Conservation (phyloP, 2,888 invertebrate genomes). For the Caenorhabditis sp. region DNA sequence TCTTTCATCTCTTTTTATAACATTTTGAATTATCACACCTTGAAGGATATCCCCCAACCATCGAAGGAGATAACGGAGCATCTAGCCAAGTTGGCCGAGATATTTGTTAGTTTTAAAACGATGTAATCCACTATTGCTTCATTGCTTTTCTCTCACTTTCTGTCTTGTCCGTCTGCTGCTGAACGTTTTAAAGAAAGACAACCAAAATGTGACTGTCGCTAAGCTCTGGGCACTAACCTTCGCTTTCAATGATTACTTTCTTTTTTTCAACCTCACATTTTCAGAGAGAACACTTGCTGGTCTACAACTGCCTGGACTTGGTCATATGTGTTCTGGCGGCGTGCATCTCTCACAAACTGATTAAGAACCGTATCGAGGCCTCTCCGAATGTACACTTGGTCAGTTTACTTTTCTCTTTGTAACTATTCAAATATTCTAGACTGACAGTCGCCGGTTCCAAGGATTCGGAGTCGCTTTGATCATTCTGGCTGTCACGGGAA, state of each 20-base stretch:
- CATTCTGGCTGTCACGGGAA: slow-evolving; percentile 39
- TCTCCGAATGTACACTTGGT: slow-evolving; percentile 61
- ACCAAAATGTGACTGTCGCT: background rate
- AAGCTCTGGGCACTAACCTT: background rate
- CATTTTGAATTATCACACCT: slow-evolving; percentile 3
- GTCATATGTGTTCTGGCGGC: slow-evolving; percentile 56
- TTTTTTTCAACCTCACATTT: slow-evolving; percentile 3
- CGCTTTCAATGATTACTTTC: background rate
- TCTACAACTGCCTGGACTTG: slow-evolving; percentile 58
- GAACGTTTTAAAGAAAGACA: background rate
- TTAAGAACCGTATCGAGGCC: slow-evolving; percentile 54
- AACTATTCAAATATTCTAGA: slow-evolving; percentile 29
- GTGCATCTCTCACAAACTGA: slow-evolving; percentile 56
- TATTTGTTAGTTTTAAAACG: slow-evolving; percentile 49
- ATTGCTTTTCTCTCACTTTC: slow-evolving; percentile 1
- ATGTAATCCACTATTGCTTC: slow-evolving; percentile 33
- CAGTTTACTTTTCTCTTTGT: slow-evolving; percentile 22
- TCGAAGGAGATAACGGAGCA: slow-evolving; percentile 47
- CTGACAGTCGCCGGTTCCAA: slow-evolving; percentile 54
- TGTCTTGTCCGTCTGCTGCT: slow-evolving; percentile 38
- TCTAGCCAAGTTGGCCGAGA: slow-evolving; percentile 39
- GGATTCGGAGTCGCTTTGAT: slow-evolving; percentile 57
- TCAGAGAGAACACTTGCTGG: slow-evolving; percentile 57
- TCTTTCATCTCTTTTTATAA: background rate
- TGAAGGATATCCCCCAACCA: slow-evolving; percentile 45